Evolutionary conservation across 2,888 invertebrate species (phyloP).

Genomic region (Phyllotreta cruciferae): DNA sequence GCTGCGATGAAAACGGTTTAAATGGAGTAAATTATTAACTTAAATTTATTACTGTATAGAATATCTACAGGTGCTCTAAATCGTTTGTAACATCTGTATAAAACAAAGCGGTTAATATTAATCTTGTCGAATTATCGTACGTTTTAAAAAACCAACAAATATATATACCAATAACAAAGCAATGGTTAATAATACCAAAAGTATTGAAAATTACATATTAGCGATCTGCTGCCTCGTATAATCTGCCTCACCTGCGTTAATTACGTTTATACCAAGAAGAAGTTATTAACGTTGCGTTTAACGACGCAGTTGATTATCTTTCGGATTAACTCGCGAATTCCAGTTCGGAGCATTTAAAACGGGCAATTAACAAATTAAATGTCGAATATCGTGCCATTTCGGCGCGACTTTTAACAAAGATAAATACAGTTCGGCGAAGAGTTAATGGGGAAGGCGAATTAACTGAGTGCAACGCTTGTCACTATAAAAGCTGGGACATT

Average conservation of each 20-base stretch:
- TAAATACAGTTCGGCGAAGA: slow-evolving; percentile 26
- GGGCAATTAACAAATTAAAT: slow-evolving; percentile 39
- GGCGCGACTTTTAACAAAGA: slow-evolving; percentile 20
- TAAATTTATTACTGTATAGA: too few relatives aligned
- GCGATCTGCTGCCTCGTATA: slow-evolving; percentile 1
- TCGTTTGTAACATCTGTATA: too few relatives aligned
- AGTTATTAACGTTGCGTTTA: slow-evolving; percentile 38
- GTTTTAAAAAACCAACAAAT: too few relatives aligned
- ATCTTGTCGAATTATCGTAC: too few relatives aligned
- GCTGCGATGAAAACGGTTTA: not conserved
- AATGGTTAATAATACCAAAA: not conserved
- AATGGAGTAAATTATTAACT: too few relatives aligned
- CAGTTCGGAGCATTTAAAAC: slow-evolving; percentile 32
- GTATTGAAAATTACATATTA: slow-evolving; percentile 12
- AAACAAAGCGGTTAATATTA: too few relatives aligned
- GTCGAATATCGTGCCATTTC: slow-evolving; percentile 24
- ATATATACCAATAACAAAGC: too few relatives aligned
- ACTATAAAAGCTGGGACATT: not conserved
- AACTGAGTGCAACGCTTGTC: slow-evolving; percentile 8
- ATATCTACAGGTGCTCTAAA: too few relatives aligned
- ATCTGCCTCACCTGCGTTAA: slow-evolving; percentile 38
- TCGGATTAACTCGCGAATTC: slow-evolving; percentile 34
- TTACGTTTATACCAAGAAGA: slow-evolving; percentile 34
- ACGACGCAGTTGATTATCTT: slow-evolving; percentile 36
- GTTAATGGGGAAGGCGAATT: slow-evolving; percentile 16